A percentile compares a stretch with the other conserved stretches of the same genome.
Evolutionary conservation across 2,113 vertebrate species (phyloP).

Genomic region (Protomyctophum bolini): DNA sequence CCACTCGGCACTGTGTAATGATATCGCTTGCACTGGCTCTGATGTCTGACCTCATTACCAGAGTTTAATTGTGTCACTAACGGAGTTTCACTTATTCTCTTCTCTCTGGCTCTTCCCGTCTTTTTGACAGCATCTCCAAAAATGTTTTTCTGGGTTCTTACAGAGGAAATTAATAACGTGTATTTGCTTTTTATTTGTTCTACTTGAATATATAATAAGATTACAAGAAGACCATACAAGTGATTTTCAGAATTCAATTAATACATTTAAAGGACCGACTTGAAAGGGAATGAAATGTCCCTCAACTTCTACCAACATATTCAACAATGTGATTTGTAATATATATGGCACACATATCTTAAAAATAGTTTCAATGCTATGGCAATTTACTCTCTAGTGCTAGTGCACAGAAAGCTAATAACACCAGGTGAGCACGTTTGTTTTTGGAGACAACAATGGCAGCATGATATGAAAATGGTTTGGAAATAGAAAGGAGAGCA

Average conservation of each 20-base stretch:
- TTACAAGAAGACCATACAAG: constrained; percentile 33
- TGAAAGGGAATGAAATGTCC: too few species aligned
- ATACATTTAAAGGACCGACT: background rate
- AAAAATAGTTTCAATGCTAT: too few species aligned
- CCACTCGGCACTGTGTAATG: constrained; percentile 89
- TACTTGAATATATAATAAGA: constrained; percentile 78
- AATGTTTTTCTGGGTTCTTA: constrained; percentile 82
- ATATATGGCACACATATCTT: too few species aligned
- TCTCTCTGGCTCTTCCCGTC: constrained; percentile 86
- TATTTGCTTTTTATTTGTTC: constrained; percentile 77
- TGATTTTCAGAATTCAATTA: background rate
- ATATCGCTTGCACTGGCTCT: constrained; percentile 97
- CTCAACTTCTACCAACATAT: too few species aligned
- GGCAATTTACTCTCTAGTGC: background rate
- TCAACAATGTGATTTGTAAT: too few species aligned
- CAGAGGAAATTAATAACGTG: constrained; percentile 89
- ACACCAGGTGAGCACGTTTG: background rate
- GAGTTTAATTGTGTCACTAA: constrained; percentile 99
- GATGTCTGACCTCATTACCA: constrained; percentile 99
- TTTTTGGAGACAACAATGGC: constrained; percentile 12
- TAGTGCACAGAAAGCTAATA: background rate
- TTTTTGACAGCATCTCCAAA: constrained; percentile 90
- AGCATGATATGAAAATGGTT: constrained; percentile 48
- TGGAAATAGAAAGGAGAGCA: constrained; percentile 43
- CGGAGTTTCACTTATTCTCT: constrained; percentile 91